phyloP scores from a whole-genome alignment of 2,113 vertebrate genomes.

The Clarias macrocephalus region DNA sequence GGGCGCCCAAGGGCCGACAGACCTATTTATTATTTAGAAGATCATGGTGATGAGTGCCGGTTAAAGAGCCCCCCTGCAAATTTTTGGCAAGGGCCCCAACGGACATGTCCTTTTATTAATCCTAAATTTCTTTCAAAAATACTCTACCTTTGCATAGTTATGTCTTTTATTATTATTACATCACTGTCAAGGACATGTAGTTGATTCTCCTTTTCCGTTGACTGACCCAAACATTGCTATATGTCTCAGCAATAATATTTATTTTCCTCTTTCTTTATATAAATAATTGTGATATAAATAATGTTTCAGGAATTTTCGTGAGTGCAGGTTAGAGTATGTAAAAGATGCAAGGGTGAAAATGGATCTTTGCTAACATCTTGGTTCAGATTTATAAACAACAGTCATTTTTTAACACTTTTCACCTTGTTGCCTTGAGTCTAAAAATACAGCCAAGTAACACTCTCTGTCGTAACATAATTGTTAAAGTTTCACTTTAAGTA shows the following conservation, averaged over 20 bases:
- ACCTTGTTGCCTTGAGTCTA: background rate
- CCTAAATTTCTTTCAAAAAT: background rate
- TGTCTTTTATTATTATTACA: background rate
- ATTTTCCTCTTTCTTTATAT: background rate
- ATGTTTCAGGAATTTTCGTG: background rate
- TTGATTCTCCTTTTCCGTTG: background rate
- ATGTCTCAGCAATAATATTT: background rate
- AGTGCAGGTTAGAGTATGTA: background rate
- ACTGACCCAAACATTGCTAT: background rate
- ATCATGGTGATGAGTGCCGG: too few relatives aligned
- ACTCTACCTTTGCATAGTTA: background rate
- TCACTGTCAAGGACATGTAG: background rate
- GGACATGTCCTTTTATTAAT: background rate
- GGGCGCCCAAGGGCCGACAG: too few relatives aligned
- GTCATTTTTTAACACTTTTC: background rate
- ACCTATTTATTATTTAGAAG: too few relatives aligned
- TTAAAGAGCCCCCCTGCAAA: too few relatives aligned
- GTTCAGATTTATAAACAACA: background rate
- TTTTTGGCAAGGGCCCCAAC: too few relatives aligned
- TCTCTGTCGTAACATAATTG: too few relatives aligned
- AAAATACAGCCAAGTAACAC: background rate
- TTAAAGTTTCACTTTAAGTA: background rate
- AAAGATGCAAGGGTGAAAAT: background rate
- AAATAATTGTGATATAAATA: background rate
- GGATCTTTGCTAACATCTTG: background rate